Base-by-base conservation (phyloP, 2,797 vertebrate genomes). In the Botia almorhae region DNA sequence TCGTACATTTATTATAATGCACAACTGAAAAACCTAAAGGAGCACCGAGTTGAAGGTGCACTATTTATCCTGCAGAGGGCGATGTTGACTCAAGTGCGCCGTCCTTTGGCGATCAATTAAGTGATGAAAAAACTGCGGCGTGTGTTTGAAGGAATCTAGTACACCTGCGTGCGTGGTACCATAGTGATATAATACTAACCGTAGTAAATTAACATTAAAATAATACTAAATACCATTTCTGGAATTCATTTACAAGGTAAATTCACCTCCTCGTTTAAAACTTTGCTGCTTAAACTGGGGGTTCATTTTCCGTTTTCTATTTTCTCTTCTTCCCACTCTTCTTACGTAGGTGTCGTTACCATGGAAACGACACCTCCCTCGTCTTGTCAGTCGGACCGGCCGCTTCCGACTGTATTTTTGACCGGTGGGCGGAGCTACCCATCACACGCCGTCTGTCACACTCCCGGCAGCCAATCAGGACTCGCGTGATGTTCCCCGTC, bases 301-400 rank as follows among this genome's bases (percentile, higher is more conserved):
- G 8, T n/a, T 39, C 3, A 26, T 16, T 0, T 0, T 5, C 13
- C 43, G 26, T 61, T 72, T 36, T 21, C 29, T 10, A 10, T 76
- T 48, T 39, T 63, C 67, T 19, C 69, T 69, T 78, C 61, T 26
- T 67, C 69, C 75, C 80, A 64, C 71, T 74, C 43, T 84, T 17
- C 64, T 74, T 64, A 76, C 33, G 71, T 78, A 74, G 69, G 75
- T 81, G 81, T 60, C 43, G 74, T 81, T 33, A 76, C 79, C 82
- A 80, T 86, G 85, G 77, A 61, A 83, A 84, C 76, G 16, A 17
- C 46, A 60, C 72, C 76, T 64, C 53, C 64, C 68, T 75, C 64
- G 68, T 82, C 76, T 60, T 55, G 79, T 76, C 79, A 85, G n/a
- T 76, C 58, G 12, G 51, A 83, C 55, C 46, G 19, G 36, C 23